Evolutionary conservation across 2,113 vertebrate species (phyloP), one percentile per base, ranked within the genome.

Genomic region (Leptosomus discolor): DNA sequence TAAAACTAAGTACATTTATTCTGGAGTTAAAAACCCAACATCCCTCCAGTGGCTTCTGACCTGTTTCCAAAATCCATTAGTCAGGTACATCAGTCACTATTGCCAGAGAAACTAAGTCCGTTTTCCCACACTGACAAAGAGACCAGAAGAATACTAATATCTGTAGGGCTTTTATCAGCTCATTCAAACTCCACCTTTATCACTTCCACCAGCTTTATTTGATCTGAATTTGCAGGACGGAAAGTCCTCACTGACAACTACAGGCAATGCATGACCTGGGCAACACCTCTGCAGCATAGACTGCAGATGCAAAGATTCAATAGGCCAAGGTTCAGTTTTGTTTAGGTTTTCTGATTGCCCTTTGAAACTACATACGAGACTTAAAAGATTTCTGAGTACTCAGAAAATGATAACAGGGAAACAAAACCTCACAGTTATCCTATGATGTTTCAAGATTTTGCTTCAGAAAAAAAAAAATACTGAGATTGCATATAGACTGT

Each of bases 141-240:
- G 68, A 86, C 24, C 50, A 86, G 45, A 83, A 90, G 75, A 74
- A 24, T 64, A 76, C n/a, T 50, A 76, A 13, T 67, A 16, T 50
- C 71, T 69, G 36, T 48, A 85, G 70, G 58, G 67, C 58, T 92
- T 90, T 88, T 93, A 88, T 69, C 67, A 88, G 50, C 27, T 77
- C 50, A 8, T 74, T 84, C 83, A 94, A 50, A 75, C 46, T 88
- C 50, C 3, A 1, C 17, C 39, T 91, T 81, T 80, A 3, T 84
- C 63, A 95, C 8, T 92, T 92, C 85, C 67, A 94, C 68, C 50
- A 92, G 75, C 63, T 94, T 92, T 83, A 92, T 94, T 61, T 84
- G 58, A 94, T 80, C 71, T 91, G 91, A 96, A 86, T 77, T 83
- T 70, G 13, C 29, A 73, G 63, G 67, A 77, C 46, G 65, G 8